Conservation (phyloP, 2,113 vertebrate genomes). For the Brevimyrus niger region DNA sequence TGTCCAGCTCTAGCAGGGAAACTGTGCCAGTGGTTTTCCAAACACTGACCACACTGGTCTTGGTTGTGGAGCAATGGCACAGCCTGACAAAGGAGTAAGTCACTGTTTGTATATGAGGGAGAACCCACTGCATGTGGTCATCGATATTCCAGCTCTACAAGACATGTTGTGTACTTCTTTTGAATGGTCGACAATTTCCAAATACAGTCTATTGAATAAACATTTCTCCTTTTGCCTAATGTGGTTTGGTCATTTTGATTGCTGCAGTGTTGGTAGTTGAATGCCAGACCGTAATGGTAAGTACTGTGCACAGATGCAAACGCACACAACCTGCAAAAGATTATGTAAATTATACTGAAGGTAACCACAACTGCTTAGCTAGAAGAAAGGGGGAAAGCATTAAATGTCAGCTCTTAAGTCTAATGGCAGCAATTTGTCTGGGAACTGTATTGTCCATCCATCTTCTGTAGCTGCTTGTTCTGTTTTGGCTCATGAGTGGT, state of each 20-base stretch:
- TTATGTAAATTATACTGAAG: neutral
- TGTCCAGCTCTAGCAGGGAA: neutral
- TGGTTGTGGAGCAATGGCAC: neutral
- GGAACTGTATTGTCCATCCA: neutral
- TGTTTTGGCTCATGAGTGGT: neutral
- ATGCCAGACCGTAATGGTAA: neutral
- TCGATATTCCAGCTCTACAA: constrained; percentile 58
- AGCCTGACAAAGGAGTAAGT: constrained; percentile 26
- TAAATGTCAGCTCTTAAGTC: neutral
- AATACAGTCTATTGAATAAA: constrained; percentile 73
- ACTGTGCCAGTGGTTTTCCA: neutral
- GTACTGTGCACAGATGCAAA: neutral
- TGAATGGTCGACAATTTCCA: constrained; percentile 60
- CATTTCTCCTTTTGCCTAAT: constrained; percentile 52
- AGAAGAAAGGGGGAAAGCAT: neutral
- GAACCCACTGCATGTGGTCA: constrained; percentile 68
- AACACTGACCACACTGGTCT: neutral
- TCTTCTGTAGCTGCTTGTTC: neutral
- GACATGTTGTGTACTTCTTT: constrained; percentile 62
- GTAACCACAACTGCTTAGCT: neutral
- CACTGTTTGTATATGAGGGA: constrained; percentile 63
- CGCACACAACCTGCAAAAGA: neutral
- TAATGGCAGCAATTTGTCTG: neutral
- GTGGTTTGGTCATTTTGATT: constrained; percentile 18
- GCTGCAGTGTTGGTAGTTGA: neutral